These are phyloP conservation scores for Pelecanus crispus DNA, from an alignment of 2,113 vertebrate species.

Conservation along the genomic window DNA sequence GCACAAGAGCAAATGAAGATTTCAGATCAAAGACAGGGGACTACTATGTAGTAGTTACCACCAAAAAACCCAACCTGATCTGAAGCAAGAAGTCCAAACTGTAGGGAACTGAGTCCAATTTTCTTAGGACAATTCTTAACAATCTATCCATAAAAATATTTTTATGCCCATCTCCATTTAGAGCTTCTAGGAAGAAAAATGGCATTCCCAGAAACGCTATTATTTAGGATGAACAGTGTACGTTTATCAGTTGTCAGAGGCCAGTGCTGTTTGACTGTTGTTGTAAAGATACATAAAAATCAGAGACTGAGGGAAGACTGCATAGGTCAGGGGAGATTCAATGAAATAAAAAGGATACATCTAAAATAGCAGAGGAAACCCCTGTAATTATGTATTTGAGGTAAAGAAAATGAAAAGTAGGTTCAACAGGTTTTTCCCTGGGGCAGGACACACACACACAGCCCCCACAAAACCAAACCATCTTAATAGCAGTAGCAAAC, in stretches of 20 bases:
- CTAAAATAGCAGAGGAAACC: background rate
- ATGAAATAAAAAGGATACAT: background rate
- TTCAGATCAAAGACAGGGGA: background rate
- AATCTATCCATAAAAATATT: background rate
- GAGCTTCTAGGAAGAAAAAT: background rate
- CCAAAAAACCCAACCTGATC: background rate
- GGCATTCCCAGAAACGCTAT: background rate
- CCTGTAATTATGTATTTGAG: background rate
- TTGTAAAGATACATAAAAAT: background rate
- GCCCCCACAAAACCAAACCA: background rate
- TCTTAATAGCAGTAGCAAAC: background rate
- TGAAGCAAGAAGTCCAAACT: background rate
- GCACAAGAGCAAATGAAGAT: background rate
- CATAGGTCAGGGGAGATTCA: background rate
- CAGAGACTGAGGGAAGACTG: background rate
- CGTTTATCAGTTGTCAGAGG: background rate
- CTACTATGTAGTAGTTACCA: background rate
- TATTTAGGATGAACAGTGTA: background rate
- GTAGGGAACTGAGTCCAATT: background rate
- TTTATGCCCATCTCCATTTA: background rate
- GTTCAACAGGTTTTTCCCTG: background rate
- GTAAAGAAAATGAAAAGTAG: background rate
- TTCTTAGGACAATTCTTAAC: background rate
- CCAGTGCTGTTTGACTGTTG: background rate
- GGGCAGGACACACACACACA: too few species aligned